Evolutionary conservation across 2,797 vertebrate species (phyloP).

Genomic region (Leontocebus nigricollis): DNA sequence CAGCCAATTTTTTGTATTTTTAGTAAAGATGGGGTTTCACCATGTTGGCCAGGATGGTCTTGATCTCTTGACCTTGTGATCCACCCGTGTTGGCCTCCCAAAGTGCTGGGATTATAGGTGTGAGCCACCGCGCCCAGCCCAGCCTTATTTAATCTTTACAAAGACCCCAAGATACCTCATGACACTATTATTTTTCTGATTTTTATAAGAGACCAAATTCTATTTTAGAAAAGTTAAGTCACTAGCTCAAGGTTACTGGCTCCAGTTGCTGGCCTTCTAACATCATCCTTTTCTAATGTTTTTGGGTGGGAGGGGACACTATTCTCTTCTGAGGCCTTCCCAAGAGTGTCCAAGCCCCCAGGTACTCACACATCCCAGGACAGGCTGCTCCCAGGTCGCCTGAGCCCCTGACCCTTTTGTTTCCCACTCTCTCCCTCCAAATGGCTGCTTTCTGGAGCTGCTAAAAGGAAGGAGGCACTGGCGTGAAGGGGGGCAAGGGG

Average conservation of each 20-base stretch:
- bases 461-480: conserved; percentile 32
- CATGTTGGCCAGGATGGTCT: too few relatives aligned
- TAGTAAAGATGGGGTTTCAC: too few relatives aligned
- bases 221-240: conserved; percentile 52
- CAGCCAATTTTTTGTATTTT: too few relatives aligned
- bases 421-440: neutral
- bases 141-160: neutral
- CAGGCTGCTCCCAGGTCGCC: neutral
- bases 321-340: neutral
- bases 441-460: conserved; percentile 6
- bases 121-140: too few relatives aligned
- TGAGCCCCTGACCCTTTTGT: conserved; percentile 33
- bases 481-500: neutral
- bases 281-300: neutral
- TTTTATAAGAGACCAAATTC: neutral
- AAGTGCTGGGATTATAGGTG: too few relatives aligned
- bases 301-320: neutral
- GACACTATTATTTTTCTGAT: neutral
- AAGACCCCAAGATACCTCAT: neutral
- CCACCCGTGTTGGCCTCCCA: too few relatives aligned
- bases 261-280: neutral
- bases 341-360: neutral
- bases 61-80: too few relatives aligned
- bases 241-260: neutral
- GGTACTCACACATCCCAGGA: neutral